Evolutionary conservation across 2,113 vertebrate species (phyloP), one percentile per base, ranked within the genome.

Genomic region (Tachycineta bicolor): DNA sequence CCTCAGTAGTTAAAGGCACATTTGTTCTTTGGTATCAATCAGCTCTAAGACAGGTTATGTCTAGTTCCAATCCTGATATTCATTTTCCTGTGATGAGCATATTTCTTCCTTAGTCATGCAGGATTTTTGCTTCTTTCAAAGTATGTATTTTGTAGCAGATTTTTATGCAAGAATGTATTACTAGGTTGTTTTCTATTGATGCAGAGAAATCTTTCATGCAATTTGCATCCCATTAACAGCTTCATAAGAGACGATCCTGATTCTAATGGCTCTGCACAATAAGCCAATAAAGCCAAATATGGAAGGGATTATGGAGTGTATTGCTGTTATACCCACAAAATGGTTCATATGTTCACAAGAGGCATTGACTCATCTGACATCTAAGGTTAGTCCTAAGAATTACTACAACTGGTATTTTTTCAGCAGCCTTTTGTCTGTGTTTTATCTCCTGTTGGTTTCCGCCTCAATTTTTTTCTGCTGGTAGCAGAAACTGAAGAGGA

Each of bases 161-260:
- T 95, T 95, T 89, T 94, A 91, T 90, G 84, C 70, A 64, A 74
- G 70, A 84, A 82, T n/a, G 44, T 77, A 81, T 65, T 84, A 76
- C 84, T 75, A 78, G 59, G 64, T 92, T 79, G 62, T 91, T 96
- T 87, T 37, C 88, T 85, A 86, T n/a, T 83, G 92, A 93, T 94
- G 76, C 87, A 39, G 67, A 88, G 53, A 89, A 88, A 76, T 89
- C 81, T 84, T 84, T 73, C 55, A 59, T 67, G 52, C 52, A 76
- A 89, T 93, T 91, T 94, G 49, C 56, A 73, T 76, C 49, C 88
- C 50, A 67, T 86, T 92, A 89, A 84, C 77, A 74, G 77, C 76
- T 92, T 93, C 93, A 69, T 56, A 91, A 93, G 94, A 89, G 89
- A 82, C 0, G 0, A 67, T 83, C 87, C 68, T 62, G 49, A 83